Base-by-base conservation (phyloP, 2,113 vertebrate species). In the Motacilla tschutschensis region DNA sequence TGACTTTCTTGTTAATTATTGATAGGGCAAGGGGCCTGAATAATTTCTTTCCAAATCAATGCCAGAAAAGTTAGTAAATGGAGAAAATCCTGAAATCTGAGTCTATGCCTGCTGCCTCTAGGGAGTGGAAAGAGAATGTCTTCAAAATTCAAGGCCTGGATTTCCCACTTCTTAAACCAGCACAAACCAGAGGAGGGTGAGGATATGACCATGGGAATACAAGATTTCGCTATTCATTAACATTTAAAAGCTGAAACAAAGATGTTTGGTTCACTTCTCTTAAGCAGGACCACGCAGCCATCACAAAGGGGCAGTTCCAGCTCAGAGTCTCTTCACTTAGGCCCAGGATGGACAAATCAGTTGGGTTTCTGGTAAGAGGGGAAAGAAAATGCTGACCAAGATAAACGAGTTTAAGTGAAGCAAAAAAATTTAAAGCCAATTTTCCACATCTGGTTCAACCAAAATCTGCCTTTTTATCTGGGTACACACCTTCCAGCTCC, bases 1-100 rank as follows among this genome's bases (percentile, higher is more conserved):
- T 53, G 69, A 73, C 69, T 85, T 83, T 14, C 60, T 77, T 79
- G 86, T 87, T 87, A 87, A 91, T 88, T 79, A 75, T 89, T 92
- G 67, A 91, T 17, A 73, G 53, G 69, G 85, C 71, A 87, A 90
- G 59, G 14, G 46, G 66, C 51, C 74, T 55, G 57, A 73, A 69
- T 70, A 47, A 73, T 85, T 94, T 88, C 59, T 64, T 75, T 90
- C 53, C 48, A 88, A 85, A 78, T 69, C 69, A 73, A 47, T 66
- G 79, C 53, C 70, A 74, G 76, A 47, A 59, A 84, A 90, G 21
- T 85, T 75, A 79, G 66, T 64, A 83, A 81, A 82, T 0, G 3
- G 71, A 93, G 75, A 63, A 86, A 86, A 69, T 22, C 50, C 76
- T 74, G 81, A 88, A 90, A 91, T 38, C 40, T 54, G 70, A 93